A percentile compares a stretch with the other conserved stretches of the same genome.
Evolutionary conservation across 2,888 invertebrate genomes (phyloP).

Genomic region (Bimastos eiseni): DNA sequence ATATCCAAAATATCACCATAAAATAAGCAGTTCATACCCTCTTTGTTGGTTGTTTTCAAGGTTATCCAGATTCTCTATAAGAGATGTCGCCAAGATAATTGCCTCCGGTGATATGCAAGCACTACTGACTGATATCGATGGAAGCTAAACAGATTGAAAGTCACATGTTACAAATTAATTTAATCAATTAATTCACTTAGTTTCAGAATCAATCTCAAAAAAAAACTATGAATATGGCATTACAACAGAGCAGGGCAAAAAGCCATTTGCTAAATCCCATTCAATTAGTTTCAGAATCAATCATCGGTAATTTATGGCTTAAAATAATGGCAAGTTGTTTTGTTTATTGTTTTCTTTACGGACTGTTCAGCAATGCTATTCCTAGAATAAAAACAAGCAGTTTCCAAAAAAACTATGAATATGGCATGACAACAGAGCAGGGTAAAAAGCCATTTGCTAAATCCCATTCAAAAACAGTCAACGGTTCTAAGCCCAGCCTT

Average conservation of each 20-base stretch:
- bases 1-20: background rate
- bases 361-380: background rate
- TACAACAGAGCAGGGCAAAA: background rate
- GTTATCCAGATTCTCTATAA: conserved; percentile 26
- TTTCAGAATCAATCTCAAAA: background rate
- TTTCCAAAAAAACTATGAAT: too few relatives aligned
- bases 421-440: too few relatives aligned
- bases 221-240: too few relatives aligned
- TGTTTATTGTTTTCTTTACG: too few relatives aligned
- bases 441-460: too few relatives aligned
- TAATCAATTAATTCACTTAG: background rate
- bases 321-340: too few relatives aligned
- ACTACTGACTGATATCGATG: background rate
- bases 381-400: background rate
- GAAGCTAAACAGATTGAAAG: conserved; percentile 15
- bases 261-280: background rate
- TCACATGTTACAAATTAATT: background rate
- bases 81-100: background rate
- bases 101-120: background rate
- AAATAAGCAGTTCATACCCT: background rate
- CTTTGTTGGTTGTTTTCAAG: background rate
- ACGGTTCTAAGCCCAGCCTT: background rate
- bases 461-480: background rate
- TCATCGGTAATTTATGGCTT: too few relatives aligned
- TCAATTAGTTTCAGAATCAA: too few relatives aligned